Evolutionary conservation across 2,888 invertebrate genomes (phyloP).

Genomic region (Scaptomyza caliginosa): DNA sequence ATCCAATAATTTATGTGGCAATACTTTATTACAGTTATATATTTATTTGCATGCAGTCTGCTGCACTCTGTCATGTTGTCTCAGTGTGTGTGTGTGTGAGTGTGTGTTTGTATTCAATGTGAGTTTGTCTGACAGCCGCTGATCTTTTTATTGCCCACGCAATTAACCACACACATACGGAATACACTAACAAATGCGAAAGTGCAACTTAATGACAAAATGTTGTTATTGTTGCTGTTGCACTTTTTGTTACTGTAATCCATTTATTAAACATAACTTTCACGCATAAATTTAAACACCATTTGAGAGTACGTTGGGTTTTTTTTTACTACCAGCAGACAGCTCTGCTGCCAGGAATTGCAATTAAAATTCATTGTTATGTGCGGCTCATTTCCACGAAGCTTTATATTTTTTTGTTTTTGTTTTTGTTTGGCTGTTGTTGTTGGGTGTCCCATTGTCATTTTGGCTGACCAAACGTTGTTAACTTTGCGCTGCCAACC

Average conservation of each 20-base stretch:
- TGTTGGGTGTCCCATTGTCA: not conserved
- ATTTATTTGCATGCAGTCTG: slow-evolving; percentile 47
- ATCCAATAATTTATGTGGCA: slow-evolving; percentile 57
- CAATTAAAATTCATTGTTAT: slow-evolving; percentile 79
- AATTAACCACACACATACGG: slow-evolving; percentile 23
- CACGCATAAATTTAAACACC: slow-evolving; percentile 63
- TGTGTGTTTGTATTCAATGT: slow-evolving; percentile 19
- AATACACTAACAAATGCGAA: not conserved
- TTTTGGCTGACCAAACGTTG: slow-evolving; percentile 29
- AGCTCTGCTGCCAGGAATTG: slow-evolving; percentile 32
- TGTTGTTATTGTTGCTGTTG: slow-evolving; percentile 35
- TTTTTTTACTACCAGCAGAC: slow-evolving; percentile 16
- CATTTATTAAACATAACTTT: slow-evolving; percentile 79
- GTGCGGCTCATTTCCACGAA: slow-evolving; percentile 65
- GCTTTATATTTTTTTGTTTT: slow-evolving; percentile 59
- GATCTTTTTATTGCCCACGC: slow-evolving; percentile 73
- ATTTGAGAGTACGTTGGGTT: slow-evolving; percentile 31
- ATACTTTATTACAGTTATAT: slow-evolving; percentile 61
- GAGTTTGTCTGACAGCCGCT: slow-evolving; percentile 49
- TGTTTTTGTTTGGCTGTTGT: too few relatives aligned
- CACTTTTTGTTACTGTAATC: slow-evolving; percentile 65
- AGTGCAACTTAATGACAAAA: slow-evolving; percentile 64
- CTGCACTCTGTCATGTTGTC: slow-evolving; percentile 22
- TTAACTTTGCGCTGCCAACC: slow-evolving; percentile 27
- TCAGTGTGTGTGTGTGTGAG: not conserved